Percentiles rank a stretch among this genome's conserved stretches.
Conservation (phyloP, 2,113 vertebrate species). For the Sterrhoptilus dennistouni region DNA sequence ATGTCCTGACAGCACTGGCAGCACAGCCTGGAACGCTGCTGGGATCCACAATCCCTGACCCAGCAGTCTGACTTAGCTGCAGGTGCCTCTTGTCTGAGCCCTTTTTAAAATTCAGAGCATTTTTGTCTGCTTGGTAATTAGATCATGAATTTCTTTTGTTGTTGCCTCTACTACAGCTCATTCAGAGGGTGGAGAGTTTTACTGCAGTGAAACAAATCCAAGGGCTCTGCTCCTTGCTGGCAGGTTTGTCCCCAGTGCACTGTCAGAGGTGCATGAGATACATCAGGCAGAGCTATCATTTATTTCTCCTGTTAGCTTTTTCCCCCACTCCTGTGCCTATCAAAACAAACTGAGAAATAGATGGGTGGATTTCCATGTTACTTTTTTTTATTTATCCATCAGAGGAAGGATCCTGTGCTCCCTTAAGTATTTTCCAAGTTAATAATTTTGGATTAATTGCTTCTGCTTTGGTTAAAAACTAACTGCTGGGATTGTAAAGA, state of each 20-base stretch:
- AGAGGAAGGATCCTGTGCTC: background rate
- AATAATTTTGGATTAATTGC: background rate
- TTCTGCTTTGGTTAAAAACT: background rate
- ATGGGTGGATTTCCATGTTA: background rate
- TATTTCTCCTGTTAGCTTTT: background rate
- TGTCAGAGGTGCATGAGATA: background rate
- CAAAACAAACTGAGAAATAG: background rate
- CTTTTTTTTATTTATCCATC: background rate
- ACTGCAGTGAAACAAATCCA: background rate
- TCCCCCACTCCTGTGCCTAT: rapidly evolving
- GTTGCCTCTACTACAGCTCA: background rate
- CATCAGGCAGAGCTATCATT: background rate
- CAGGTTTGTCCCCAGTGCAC: background rate
- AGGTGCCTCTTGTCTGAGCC: constrained; percentile 41
- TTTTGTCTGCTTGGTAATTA: constrained; percentile 34
- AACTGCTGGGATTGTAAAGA: background rate
- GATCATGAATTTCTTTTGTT: constrained; percentile 52
- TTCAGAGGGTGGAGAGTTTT: constrained; percentile 29
- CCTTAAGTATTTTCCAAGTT: background rate
- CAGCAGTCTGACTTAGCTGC: background rate
- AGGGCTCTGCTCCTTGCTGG: constrained; percentile 28
- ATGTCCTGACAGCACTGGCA: background rate
- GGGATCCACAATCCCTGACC: background rate
- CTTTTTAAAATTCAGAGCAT: constrained; percentile 3
- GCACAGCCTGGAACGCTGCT: background rate